These are phyloP conservation scores for Cettia cetti DNA, from an alignment of 2,113 vertebrate species.

Conservation along the genomic window DNA sequence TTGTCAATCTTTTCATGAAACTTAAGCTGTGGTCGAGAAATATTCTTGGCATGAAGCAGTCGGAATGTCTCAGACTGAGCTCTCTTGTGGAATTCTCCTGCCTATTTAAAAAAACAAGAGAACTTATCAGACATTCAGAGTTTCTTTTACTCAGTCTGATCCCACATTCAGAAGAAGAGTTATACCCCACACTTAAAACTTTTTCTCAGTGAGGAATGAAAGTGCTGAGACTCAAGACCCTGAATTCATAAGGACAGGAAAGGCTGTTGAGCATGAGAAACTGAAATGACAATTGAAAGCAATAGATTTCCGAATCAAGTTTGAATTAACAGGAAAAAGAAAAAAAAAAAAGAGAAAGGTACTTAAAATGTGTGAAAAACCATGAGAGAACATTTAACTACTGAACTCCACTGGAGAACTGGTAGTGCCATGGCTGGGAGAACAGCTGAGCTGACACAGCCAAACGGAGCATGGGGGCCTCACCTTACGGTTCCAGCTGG, in stretches of 20 bases:
- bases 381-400: background rate
- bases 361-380: background rate
- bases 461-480: background rate
- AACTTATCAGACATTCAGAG: background rate
- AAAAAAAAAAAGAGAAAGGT: background rate
- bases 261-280: background rate
- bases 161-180: background rate
- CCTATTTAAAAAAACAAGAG: constrained; percentile 56
- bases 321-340: background rate
- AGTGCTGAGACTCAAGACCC: background rate
- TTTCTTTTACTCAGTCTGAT: background rate
- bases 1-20: constrained; percentile 95
- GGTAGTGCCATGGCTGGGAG: background rate
- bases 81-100: constrained; percentile 69
- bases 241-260: background rate
- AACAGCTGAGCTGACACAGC: background rate
- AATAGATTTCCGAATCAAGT: background rate
- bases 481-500: constrained; percentile 98
- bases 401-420: background rate
- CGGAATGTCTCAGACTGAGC: constrained; percentile 84
- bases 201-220: background rate
- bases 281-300: background rate
- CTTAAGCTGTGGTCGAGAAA: constrained; percentile 88
- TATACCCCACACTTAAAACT: background rate
- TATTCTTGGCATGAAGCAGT: constrained; percentile 92